These are phyloP conservation scores for Hemichromis elongatus DNA, from an alignment of 2,113 vertebrate species.

Conservation along the genomic window DNA sequence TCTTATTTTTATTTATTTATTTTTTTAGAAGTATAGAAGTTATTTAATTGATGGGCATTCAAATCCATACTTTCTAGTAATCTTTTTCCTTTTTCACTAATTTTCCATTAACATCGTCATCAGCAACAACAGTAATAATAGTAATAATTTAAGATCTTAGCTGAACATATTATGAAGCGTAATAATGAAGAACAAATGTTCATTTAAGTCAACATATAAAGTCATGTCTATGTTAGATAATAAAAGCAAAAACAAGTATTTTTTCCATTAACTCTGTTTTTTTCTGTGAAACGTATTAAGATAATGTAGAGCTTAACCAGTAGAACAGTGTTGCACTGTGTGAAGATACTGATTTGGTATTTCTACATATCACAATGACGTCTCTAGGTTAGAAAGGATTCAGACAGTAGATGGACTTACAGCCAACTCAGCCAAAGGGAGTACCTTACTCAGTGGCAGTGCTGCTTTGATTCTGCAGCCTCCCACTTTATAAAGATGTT, in stretches of 20 bases:
- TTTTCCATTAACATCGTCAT: background rate
- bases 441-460: too few species aligned
- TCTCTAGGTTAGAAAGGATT: background rate
- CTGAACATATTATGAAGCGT: background rate
- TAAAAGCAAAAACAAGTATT: background rate
- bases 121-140: rapidly evolving
- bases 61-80: background rate
- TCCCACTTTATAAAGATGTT: background rate
- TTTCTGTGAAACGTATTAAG: background rate
- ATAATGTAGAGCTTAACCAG: too few species aligned
- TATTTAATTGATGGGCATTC: background rate
- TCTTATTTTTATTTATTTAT: background rate
- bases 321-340: background rate
- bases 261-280: background rate
- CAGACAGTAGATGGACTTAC: background rate
- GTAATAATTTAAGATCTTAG: background rate
- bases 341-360: background rate
- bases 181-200: background rate
- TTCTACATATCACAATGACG: background rate
- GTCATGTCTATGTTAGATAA: background rate
- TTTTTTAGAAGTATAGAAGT: background rate
- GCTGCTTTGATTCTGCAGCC: background rate
- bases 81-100: background rate
- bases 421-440: background rate
- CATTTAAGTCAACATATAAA: background rate